Evolutionary conservation across 1,140 invertebrate genomes (phyloP).

Genomic region (Copidosoma floridanum): DNA sequence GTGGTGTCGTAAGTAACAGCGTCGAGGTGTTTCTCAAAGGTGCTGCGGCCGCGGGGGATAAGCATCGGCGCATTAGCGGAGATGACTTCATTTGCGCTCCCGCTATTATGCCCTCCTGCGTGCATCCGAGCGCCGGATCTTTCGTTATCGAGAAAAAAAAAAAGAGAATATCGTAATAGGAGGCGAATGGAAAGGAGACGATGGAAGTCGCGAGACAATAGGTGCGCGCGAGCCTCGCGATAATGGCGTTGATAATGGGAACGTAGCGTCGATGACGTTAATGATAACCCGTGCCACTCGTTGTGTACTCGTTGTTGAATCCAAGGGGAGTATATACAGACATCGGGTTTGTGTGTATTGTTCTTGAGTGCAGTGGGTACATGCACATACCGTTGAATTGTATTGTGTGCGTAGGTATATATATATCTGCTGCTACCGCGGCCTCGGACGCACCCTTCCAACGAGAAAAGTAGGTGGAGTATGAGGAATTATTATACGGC

Average conservation of each 20-base stretch:
- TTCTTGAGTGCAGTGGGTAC: too few relatives aligned
- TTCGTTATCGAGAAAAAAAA: too few relatives aligned
- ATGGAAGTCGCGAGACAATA: constrained; percentile 15
- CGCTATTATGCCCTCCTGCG: not conserved
- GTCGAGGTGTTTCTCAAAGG: constrained; percentile 33
- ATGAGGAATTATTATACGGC: too few relatives aligned
- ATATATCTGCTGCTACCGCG: too few relatives aligned
- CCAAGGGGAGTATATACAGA: too few relatives aligned
- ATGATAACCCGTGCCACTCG: constrained; percentile 12
- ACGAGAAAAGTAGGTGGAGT: too few relatives aligned
- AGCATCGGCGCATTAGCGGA: constrained; percentile 46
- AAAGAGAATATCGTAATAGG: too few relatives aligned
- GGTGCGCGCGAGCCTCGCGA: not conserved
- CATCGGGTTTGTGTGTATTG: too few relatives aligned
- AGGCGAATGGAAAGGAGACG: too few relatives aligned
- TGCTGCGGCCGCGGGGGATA: constrained; percentile 33
- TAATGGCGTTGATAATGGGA: not conserved
- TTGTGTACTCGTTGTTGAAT: too few relatives aligned
- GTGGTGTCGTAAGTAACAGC: constrained; percentile 36
- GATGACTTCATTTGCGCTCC: constrained; percentile 45
- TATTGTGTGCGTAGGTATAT: not conserved
- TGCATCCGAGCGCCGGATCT: not conserved
- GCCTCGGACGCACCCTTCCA: constrained; percentile 13
- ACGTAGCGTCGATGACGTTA: constrained; percentile 5
- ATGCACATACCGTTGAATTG: not conserved